These are phyloP conservation scores for Parnassius glacialis DNA, from an alignment of 2,888 invertebrate genomes.

Conservation along the genomic window DNA sequence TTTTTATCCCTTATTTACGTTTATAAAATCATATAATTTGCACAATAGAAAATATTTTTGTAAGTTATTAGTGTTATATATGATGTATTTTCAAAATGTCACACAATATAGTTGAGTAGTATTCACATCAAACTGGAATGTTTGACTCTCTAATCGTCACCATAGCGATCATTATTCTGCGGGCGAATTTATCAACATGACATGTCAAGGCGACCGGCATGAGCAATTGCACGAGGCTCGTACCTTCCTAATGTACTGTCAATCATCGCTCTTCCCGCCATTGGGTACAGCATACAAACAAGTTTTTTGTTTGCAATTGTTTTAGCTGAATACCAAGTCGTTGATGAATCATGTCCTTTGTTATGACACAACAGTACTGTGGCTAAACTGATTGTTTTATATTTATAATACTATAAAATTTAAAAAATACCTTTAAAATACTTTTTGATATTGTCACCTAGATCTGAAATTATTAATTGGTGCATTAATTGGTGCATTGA, in stretches of 20 bases:
- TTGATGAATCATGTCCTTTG: slow-evolving; percentile 55
- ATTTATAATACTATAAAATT: too few species aligned
- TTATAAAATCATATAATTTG: too few species aligned
- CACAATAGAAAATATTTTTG: too few species aligned
- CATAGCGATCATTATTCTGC: slow-evolving; percentile 50
- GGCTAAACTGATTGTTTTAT: too few species aligned
- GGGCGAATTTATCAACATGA: slow-evolving; percentile 52
- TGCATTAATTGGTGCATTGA: too few species aligned
- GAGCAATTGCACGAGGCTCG: slow-evolving; percentile 49
- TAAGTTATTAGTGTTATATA: too few species aligned
- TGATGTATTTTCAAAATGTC: not conserved
- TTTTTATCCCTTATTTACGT: too few species aligned
- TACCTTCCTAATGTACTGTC: slow-evolving; percentile 71
- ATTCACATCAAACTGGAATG: slow-evolving; percentile 19
- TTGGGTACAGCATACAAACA: slow-evolving; percentile 55
- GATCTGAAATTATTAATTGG: too few species aligned
- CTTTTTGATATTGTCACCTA: too few species aligned
- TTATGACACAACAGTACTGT: slow-evolving; percentile 8
- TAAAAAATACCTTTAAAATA: too few species aligned
- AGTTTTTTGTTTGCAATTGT: slow-evolving; percentile 54
- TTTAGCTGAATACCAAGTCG: slow-evolving; percentile 57
- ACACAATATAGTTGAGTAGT: not conserved
- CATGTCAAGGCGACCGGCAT: slow-evolving; percentile 53
- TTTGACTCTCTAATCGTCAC: slow-evolving; percentile 9
- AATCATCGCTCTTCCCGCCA: slow-evolving; percentile 60